Percentiles rank a stretch among this genome's conserved stretches.
Evolutionary conservation across 2,113 vertebrate genomes (phyloP).

Genomic region (Caretta caretta): DNA sequence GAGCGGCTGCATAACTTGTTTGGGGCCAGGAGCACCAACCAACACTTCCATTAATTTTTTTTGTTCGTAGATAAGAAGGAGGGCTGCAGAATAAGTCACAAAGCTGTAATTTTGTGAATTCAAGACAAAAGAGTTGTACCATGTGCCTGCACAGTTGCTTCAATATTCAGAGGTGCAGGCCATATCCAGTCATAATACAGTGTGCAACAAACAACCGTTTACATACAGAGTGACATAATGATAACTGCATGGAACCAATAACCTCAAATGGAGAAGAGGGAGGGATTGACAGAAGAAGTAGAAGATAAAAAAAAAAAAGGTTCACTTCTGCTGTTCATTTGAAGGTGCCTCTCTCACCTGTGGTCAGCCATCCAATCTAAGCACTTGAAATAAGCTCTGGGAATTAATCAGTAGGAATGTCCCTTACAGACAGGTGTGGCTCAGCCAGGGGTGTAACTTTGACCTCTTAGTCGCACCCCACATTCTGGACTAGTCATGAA

Average conservation of each 20-base stretch:
- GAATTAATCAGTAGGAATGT: neutral
- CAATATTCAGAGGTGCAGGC: neutral
- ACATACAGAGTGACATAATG: neutral
- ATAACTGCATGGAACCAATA: neutral
- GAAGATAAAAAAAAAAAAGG: neutral
- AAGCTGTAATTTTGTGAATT: neutral
- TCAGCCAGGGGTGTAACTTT: neutral
- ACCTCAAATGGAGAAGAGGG: neutral
- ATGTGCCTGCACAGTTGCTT: neutral
- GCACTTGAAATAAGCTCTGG: neutral
- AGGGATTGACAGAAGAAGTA: neutral
- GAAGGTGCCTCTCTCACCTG: neutral
- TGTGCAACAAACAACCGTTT: accelerated
- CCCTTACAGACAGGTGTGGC: neutral
- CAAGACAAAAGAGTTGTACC: neutral
- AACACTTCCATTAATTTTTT: accelerated
- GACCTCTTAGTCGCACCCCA: neutral
- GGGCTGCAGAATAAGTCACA: neutral
- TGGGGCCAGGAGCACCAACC: accelerated
- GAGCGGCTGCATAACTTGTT: neutral
- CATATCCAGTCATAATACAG: neutral
- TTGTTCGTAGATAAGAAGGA: too few relatives aligned
- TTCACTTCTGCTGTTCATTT: neutral
- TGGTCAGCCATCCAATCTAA: neutral
- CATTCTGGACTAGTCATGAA: neutral